Evolutionary conservation across 2,113 vertebrate genomes (phyloP).

Genomic region (Eidolon helvum): DNA sequence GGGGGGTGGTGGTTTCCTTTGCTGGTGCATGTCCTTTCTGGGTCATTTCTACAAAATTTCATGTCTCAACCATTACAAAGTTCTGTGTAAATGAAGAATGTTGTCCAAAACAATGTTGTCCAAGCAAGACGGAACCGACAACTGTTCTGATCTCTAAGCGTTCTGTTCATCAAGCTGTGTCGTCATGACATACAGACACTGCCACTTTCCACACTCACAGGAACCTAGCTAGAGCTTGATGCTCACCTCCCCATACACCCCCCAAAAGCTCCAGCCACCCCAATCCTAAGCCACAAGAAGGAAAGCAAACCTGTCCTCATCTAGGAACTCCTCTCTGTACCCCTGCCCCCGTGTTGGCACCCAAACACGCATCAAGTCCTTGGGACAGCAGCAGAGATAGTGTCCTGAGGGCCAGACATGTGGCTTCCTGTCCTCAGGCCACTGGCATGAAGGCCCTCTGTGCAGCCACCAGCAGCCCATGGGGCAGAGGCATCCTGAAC

Average conservation of each 20-base stretch:
- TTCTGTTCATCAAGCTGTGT: background rate
- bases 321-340: background rate
- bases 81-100: background rate
- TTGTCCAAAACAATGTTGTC: rapidly evolving
- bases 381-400: background rate
- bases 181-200: background rate
- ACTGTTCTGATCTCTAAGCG: background rate
- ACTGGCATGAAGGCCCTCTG: background rate
- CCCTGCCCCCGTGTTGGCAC: background rate
- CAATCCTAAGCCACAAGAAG: background rate
- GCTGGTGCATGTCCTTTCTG: background rate
- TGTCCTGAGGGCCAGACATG: too few relatives aligned
- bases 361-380: background rate
- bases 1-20: rapidly evolving
- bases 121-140: background rate
- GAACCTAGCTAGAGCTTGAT: background rate
- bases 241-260: background rate
- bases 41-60: background rate
- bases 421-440: background rate
- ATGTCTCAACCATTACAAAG: background rate
- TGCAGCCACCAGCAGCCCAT: background rate
- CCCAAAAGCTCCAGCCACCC: background rate
- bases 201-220: background rate
- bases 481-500: background rate
- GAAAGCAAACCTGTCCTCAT: background rate